These are phyloP conservation scores for Laodelphax striatellus DNA, from an alignment of 1,140 invertebrate species.

Conservation along the genomic window DNA sequence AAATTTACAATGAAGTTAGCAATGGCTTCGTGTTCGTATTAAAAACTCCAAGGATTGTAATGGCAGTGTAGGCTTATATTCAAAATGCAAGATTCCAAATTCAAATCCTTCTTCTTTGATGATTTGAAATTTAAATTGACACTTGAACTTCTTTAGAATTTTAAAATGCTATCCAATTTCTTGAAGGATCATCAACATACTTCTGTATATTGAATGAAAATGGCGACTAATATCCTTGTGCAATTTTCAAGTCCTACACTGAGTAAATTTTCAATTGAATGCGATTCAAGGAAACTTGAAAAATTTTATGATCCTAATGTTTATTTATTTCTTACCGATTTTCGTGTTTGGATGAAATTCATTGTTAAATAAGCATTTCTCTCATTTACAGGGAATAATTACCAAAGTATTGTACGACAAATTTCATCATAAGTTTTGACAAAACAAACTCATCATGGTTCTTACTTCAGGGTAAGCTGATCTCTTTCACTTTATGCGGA, in stretches of 20 bases:
- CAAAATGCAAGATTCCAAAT: not conserved
- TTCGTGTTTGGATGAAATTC: too few species aligned
- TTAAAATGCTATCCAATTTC: not conserved
- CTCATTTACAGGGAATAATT: too few species aligned
- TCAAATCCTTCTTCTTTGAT: not conserved
- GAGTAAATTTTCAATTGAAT: not conserved
- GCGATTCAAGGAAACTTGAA: not conserved
- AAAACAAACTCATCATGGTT: too few species aligned
- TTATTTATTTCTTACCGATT: too few species aligned
- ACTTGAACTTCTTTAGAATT: not conserved
- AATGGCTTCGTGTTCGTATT: conserved; percentile 1
- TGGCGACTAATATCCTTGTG: not conserved
- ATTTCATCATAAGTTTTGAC: too few species aligned
- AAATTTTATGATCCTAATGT: too few species aligned
- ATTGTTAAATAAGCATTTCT: too few species aligned
- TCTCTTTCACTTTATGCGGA: too few species aligned
- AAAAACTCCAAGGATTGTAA: conserved; percentile 6
- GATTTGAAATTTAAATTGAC: not conserved
- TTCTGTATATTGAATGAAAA: too few species aligned
- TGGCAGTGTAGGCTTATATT: conserved; percentile 7
- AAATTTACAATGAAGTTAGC: not conserved
- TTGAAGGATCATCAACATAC: not conserved
- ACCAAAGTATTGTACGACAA: too few species aligned
- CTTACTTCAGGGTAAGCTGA: too few species aligned
- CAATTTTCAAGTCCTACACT: not conserved